Conservation (phyloP, 2,888 invertebrate genomes). For the Dynastes tityus region DNA sequence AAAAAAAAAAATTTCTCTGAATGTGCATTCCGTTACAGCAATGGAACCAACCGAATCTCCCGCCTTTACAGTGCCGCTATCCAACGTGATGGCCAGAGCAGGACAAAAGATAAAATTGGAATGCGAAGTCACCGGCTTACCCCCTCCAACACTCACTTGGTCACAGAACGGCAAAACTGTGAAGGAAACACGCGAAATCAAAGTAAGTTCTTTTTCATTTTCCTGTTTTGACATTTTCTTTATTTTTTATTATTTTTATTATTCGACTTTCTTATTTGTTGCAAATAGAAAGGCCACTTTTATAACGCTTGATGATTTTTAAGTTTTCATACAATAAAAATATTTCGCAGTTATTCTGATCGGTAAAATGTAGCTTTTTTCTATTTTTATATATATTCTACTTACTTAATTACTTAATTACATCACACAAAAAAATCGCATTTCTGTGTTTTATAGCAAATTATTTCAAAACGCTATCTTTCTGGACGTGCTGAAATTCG, state of each 20-base stretch:
- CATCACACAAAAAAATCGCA: background rate
- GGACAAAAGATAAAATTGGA: conserved; percentile 83
- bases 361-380: too few species aligned
- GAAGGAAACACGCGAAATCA: conserved; percentile 75
- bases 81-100: conserved; percentile 82
- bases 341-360: too few species aligned
- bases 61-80: conserved; percentile 75
- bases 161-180: conserved; percentile 79
- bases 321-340: too few species aligned
- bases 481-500: conserved; percentile 32
- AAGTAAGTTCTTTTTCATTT: conserved; percentile 71
- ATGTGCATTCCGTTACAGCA: conserved; percentile 68
- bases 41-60: conserved; percentile 78
- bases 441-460: background rate
- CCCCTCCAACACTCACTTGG: conserved; percentile 79
- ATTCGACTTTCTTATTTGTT: background rate
- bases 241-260: conserved; percentile 2
- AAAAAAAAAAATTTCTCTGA: too few species aligned
- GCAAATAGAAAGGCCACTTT: background rate
- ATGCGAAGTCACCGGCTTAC: conserved; percentile 79
- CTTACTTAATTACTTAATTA: background rate
- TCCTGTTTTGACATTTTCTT: conserved; percentile 21
- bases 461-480: conserved; percentile 7
- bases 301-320: background rate
- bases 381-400: background rate